Evolutionary conservation across 2,797 vertebrate species (phyloP), one percentile per base, ranked within the genome.

Genomic region (Buceros bicornis): DNA sequence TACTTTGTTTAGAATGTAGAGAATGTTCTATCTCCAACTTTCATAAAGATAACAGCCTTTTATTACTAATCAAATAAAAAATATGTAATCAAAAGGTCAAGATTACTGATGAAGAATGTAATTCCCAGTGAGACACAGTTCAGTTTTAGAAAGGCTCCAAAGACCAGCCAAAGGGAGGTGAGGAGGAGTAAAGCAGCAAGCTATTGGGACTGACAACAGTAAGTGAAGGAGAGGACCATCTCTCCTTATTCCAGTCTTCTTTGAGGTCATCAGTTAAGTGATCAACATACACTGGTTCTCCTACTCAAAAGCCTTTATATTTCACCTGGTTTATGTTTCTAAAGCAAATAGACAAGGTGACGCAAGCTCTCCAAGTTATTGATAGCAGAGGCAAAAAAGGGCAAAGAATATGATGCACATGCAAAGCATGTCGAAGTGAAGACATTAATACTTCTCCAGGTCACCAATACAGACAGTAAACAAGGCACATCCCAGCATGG

Each of bases 331-430:
- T 19, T 31, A 14, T 18, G 45, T 43, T 90, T 85, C 51, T 67
- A 31, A 80, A 80, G 58, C 79, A 85, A 74, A 22, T 17, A 71
- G 37, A 42, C 25, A 67, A 71, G 45, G 31, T 18, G 33, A 78
- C 6, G 5, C n/a, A 48, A 81, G 53, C 21, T 81, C 48, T 48
- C 13, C 48, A 43, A 86, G 35, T 51, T 17, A 72, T 5, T 24
- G 74, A 72, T 0, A 78, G 29, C 25, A 87, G 31, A 84, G 18
- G 58, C 13, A 87, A 79, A 73, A 82, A 78, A 53, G 17, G 8
- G 6, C 18, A 76, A 67, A 81, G 33, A 73, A 35, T 5, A 61
- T 0, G 0, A 56, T 1, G 25, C 28, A 65, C 6, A 19, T 5
- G 17, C 19, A 60, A 84, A 90, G 42, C 50, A 61, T 0, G 0